phyloP scores from a whole-genome alignment of 2,888 invertebrate species.

The Notodonta dromedarius region DNA sequence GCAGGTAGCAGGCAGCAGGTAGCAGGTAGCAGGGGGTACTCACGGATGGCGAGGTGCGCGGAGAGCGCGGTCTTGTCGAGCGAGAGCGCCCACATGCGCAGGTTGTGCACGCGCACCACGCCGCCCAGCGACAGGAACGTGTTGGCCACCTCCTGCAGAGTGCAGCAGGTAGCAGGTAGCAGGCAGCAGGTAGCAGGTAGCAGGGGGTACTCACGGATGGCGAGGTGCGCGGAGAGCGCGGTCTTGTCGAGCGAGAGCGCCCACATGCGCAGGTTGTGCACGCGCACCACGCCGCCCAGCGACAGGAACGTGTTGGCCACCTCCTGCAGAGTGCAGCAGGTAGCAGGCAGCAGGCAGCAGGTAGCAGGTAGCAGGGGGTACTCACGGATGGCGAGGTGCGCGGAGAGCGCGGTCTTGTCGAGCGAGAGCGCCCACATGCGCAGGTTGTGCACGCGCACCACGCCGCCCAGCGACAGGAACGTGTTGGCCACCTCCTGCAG shows the following conservation, averaged over 20 bases:
- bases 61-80: slow-evolving; percentile 98
- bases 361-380: slow-evolving; percentile 28
- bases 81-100: slow-evolving; percentile 98
- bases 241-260: slow-evolving; percentile 98
- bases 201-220: slow-evolving; percentile 89
- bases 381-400: slow-evolving; percentile 97
- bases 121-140: slow-evolving; percentile 94
- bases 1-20: not conserved
- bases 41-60: slow-evolving; percentile 98
- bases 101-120: slow-evolving; percentile 96
- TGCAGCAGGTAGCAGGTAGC: too few species aligned
- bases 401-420: slow-evolving; percentile 98
- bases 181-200: not conserved
- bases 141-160: slow-evolving; percentile 89
- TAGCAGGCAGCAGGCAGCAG: too few species aligned
- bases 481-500: slow-evolving; percentile 90
- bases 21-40: slow-evolving; percentile 58
- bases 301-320: slow-evolving; percentile 94
- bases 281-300: slow-evolving; percentile 95
- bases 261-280: slow-evolving; percentile 99
- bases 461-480: slow-evolving; percentile 94
- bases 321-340: slow-evolving; percentile 60
- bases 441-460: slow-evolving; percentile 96
- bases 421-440: slow-evolving; percentile 98
- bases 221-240: slow-evolving; percentile 98